Conservation (phyloP, 1,140 invertebrate genomes). For the Drosophila leontia region DNA sequence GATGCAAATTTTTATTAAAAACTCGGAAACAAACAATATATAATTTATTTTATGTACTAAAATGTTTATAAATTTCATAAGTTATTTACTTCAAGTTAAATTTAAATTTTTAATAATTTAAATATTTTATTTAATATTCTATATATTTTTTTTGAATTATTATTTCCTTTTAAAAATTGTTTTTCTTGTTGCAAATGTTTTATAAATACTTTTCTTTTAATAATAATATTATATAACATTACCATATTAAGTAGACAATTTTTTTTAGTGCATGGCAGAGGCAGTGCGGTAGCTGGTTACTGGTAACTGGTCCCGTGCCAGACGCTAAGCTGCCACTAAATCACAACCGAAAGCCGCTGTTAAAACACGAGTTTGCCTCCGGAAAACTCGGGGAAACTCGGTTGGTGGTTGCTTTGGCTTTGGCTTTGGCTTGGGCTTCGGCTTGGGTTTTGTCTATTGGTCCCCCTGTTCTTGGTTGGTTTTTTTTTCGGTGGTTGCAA, state of each 20-base stretch:
- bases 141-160: not conserved
- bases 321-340: slow-evolving; percentile 81
- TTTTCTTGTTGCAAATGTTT: not conserved
- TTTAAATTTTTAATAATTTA: not conserved
- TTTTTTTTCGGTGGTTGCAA: slow-evolving; percentile 39
- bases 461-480: slow-evolving; percentile 13
- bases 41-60: not conserved
- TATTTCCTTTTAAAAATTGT: not conserved
- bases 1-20: not conserved
- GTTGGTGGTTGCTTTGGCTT: slow-evolving; percentile 55
- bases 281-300: slow-evolving; percentile 23
- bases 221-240: no score
- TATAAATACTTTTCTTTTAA: not conserved
- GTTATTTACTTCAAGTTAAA: not conserved
- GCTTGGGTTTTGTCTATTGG: slow-evolving; percentile 31
- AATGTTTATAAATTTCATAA: not conserved
- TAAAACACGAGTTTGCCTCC: slow-evolving; percentile 70
- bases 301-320: slow-evolving; percentile 59
- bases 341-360: slow-evolving; percentile 83
- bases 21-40: no score
- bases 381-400: slow-evolving; percentile 39
- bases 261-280: not conserved
- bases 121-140: not conserved
- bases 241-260: no score
- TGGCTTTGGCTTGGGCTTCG: slow-evolving; percentile 18